A percentile compares a stretch with the other conserved stretches of the same genome.
These are phyloP conservation scores for Gavia stellata DNA, from an alignment of 2,113 vertebrate species.

Conservation along the genomic window DNA sequence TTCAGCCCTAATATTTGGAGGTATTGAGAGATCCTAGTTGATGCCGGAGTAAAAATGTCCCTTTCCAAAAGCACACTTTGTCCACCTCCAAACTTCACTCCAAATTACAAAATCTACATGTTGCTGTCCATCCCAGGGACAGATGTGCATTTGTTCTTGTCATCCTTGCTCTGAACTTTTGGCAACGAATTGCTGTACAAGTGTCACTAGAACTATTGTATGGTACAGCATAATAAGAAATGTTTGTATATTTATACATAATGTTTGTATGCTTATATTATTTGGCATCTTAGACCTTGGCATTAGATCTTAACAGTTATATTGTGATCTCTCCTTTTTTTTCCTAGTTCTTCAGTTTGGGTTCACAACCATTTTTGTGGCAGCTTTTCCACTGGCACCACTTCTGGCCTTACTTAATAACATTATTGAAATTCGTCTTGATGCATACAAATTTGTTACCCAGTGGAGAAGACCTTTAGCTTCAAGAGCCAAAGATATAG, in stretches of 20 bases:
- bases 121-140: background rate
- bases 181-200: background rate
- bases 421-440: conserved; percentile 94
- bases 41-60: background rate
- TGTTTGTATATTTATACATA: background rate
- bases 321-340: background rate
- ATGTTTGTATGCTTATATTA: background rate
- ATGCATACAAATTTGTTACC: conserved; percentile 97
- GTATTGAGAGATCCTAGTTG: background rate
- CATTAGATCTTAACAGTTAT: background rate
- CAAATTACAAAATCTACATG: background rate
- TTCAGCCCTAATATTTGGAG: background rate
- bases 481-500: conserved; percentile 94
- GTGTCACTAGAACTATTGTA: background rate
- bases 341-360: conserved; percentile 91
- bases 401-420: conserved; percentile 94
- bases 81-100: background rate
- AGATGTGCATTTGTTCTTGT: background rate
- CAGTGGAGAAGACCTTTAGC: conserved; percentile 92
- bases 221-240: background rate
- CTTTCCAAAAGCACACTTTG: background rate
- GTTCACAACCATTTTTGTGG: conserved; percentile 97
- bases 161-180: background rate
- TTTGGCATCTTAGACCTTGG: background rate
- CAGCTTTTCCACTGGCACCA: conserved; percentile 93